Evolutionary conservation across 1,140 invertebrate species (phyloP), one percentile per base, ranked within the genome.

Genomic region (Portunus trituberculatus): DNA sequence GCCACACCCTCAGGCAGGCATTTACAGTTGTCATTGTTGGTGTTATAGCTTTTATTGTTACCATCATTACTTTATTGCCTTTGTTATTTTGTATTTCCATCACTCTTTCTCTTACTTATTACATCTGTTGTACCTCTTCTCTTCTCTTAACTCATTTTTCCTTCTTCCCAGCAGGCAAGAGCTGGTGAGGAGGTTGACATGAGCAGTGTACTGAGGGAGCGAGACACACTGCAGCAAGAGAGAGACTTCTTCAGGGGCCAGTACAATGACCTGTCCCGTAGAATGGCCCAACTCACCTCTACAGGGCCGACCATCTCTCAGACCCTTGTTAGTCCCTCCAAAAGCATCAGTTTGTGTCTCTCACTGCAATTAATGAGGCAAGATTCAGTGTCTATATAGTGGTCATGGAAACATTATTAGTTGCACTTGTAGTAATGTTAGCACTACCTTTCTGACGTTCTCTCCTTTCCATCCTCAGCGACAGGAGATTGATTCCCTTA

Each of bases 201-300:
- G 12, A 95, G 91, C 20, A 92, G 93, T 59, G 10, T 95, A 0
- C 7, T 95, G 25, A 94, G 96, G 88, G 94, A 96, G 92, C 90
- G 90, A 31, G 94, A 95, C 48, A 95, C 93, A 48, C 48, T 95
- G 25, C 87, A 92, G 59, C 96, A 96, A 46, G 96, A 96, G 76
- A 88, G 96, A 16, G 96, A 96, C 46, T 96, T 96, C 94, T 96
- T 91, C 84, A 82, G 88, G 8, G 84, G n/a, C 32, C 96, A 96
- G 87, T 94, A 95, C 94, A 95, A 91, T 28, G 92, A 95, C 46
- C 88, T 96, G 76, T 91, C 94, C 28, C 92, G 94, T 8, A 83
- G 93, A 46, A 92, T 96, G 83, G 96, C 96, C 28, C 94, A 95
- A 32, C 46, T 93, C 25, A 87, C 96, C 10, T 46, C 93, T n/a